Evolutionary conservation across 2,888 invertebrate species (phyloP), one percentile per base, ranked within the genome.

Genomic region (Lycaena phlaeas): DNA sequence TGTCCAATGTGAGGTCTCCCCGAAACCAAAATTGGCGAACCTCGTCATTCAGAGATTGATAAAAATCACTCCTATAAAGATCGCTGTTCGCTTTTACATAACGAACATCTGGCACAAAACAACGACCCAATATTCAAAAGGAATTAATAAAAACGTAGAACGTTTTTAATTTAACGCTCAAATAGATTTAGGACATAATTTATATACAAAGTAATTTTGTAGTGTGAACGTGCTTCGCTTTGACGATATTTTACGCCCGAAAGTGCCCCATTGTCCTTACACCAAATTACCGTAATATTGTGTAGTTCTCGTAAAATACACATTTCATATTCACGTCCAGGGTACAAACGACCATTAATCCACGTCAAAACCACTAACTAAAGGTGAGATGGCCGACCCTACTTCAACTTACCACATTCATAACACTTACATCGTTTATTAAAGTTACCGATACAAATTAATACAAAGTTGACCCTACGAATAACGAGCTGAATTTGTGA

Each of bases 341-440:
- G 36, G 25, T 25, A 59, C 58, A 56, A 42, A 56, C 59, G 46
- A 56, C 54, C 68, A 75, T 77, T 69, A 72, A 74, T 77, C 71
- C 59, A 48, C 54, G 72, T 70, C 74, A 66, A 60, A 64, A 59
- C 26, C 36, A 36, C 15, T 14, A 4, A 27, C 27, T 22, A 10
- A 12, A 34, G 34, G 34, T 34, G 12, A 22, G 12, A 22, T 22
- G 22, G 31, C 17, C 15, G 34, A 9, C 12, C 34, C 22, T 22
- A 22, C 22, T 14, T 29, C 9, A 34, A 34, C n/a, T 34, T 34
- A 34, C 17, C n/a, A 14, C 11, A 31, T 7, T 6, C 31, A 15
- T 7, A 5, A 5, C 22, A 22, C 9, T 22, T 22, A 22, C 9
- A 22, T 2, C 6, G 7, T 9, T n/a, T 22, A 22, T 22, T 18